Base-by-base conservation (phyloP, 2,888 invertebrate genomes). In the Chrysomela aeneicollis region DNA sequence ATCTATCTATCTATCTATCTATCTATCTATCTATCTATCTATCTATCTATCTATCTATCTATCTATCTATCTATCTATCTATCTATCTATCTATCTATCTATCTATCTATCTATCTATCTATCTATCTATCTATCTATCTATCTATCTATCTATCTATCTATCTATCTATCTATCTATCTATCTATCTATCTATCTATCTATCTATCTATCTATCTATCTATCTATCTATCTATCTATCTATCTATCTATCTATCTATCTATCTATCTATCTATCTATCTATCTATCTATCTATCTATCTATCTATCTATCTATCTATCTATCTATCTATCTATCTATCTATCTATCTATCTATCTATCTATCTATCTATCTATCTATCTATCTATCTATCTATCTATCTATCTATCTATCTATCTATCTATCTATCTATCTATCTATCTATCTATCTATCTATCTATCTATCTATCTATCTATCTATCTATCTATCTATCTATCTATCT, bases 11-110 rank as follows among this genome's bases (percentile, higher is more conserved):
- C n/a, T n/a, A n/a, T n/a, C n/a, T n/a, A n/a, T n/a, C n/a, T n/a
- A n/a, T n/a, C 22, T 51, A 35, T 35, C 35, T 35, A 35, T 35
- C 35, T 35, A 35, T 35, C 35, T 35, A 35, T 35, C 35, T 35
- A 35, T 35, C 35, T 35, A 35, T 35, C 35, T 35, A 35, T 35
- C 35, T 35, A 35, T 35, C 35, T 35, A 35, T 35, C 35, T 35
- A 35, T 35, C 35, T 35, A 35, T 35, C 35, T 35, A 35, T 35
- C 35, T 35, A 35, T 35, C 35, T 35, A 35, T 35, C 35, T 35
- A 35, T 35, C 35, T 35, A 35, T 35, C 35, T 35, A 35, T 35
- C 35, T 35, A 35, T 35, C 35, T 35, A 35, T 35, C 35, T 35
- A 35, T 35, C 35, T 35, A 35, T 35, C 35, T 35, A 35, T 35